Evolutionary conservation across 1,140 invertebrate species (phyloP), one percentile per base, ranked within the genome.

Genomic region (Drosophila nigrodunni): DNA sequence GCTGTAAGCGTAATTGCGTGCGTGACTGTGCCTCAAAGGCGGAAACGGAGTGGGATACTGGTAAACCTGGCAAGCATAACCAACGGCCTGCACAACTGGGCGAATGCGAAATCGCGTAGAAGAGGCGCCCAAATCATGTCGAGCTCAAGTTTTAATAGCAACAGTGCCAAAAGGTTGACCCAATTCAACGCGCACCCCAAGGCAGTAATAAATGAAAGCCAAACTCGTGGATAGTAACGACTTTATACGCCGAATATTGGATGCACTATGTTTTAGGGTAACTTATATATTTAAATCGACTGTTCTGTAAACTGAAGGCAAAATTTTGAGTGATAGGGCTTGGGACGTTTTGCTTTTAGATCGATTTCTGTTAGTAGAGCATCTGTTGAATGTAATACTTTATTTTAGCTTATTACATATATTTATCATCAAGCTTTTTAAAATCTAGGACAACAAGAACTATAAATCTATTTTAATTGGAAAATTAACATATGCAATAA

Each of bases 31-130:
- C 18, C 77, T 49, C 70, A 46, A 68, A 71, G 74, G 65, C 83
- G 82, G 82, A 88, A 86, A 88, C 61, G 77, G 83, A 86, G 77
- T 61, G 79, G 82, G 82, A 88, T 87, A 88, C 61, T 77, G 83
- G 88, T 79, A 82, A n/a, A 41, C 8, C 41, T 41, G 39, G 39
- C 39, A 41, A 41, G 10, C 39, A 7, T 10, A 9, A 9, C 39
- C 39, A 41, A 41, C 4, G 2, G 10, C 39, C 9, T 41, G 64
- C 46, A 30, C 25, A 66, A 47, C 52, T 47, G 47, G 41, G 25
- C 35, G 47, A 50, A 7, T 57, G 62, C 54, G 50, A 41, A 65
- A 43, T 47, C 57, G 58, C 43, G 64, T 52, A 61, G 37, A 30
- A 66, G 60, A 73, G 41, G 49, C 61, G 62, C 49, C 73, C 65